Evolutionary conservation across 2,888 invertebrate genomes (phyloP).

Genomic region (Nephrocerus scutellatus): DNA sequence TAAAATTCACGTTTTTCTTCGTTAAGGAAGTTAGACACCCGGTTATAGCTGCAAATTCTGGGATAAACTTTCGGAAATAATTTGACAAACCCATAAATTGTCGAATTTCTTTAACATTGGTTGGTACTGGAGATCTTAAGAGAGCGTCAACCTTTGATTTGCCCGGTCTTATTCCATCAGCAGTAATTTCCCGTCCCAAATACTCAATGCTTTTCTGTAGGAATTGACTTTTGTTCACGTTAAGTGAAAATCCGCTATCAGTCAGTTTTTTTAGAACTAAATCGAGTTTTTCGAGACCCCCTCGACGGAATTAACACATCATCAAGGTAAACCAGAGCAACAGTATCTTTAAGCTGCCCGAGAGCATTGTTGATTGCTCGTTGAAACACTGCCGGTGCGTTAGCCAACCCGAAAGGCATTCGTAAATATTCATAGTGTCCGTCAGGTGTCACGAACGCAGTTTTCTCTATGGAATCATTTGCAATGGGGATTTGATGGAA

Average conservation of each 20-base stretch:
- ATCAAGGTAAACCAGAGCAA: conserved; percentile 15
- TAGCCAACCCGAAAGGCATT: too few relatives aligned
- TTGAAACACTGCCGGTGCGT: conserved; percentile 36
- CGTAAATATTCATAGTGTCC: too few relatives aligned
- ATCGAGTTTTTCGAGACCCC: conserved; percentile 17
- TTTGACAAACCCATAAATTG: too few relatives aligned
- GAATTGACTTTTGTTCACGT: conserved; percentile 22
- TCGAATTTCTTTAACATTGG: too few relatives aligned
- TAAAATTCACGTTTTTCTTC: too few relatives aligned
- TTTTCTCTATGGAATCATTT: conserved; percentile 12
- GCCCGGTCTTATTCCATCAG: conserved; percentile 7
- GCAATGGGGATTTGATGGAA: conserved; percentile 14
- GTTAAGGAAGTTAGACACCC: conserved; percentile 7
- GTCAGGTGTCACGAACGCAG: too few relatives aligned
- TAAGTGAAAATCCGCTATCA: conserved; percentile 20
- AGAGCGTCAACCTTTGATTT: too few relatives aligned
- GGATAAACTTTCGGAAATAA: too few relatives aligned
- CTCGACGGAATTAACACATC: conserved; percentile 16
- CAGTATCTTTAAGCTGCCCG: conserved; percentile 8
- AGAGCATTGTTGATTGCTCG: conserved; percentile 21
- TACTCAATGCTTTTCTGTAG: conserved; percentile 20
- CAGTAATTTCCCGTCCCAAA: conserved; percentile 26
- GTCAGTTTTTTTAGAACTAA: conserved; percentile 17
- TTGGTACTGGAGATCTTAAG: too few relatives aligned
- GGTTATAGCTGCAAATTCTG: too few relatives aligned